A percentile compares a stretch with the other conserved stretches of the same genome.
phyloP scores from a whole-genome alignment of 1,140 invertebrate genomes.

The Dendroctonus valens region DNA sequence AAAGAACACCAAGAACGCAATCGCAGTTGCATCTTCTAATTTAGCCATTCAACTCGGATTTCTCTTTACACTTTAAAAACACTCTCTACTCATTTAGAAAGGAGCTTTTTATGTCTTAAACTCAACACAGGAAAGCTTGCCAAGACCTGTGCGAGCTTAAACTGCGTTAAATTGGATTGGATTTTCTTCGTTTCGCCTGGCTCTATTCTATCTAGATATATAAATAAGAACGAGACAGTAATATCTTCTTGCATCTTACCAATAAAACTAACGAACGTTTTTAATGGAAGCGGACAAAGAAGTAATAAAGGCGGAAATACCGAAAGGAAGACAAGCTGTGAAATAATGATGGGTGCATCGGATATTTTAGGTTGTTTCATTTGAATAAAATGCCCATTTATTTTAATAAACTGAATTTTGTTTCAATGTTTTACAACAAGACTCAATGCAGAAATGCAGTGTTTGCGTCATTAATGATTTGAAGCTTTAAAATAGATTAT shows the following conservation, averaged over 20 bases:
- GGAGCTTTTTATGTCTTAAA: conserved; percentile 18
- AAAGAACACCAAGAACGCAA: not conserved
- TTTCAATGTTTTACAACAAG: too few species aligned
- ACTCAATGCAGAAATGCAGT: too few species aligned
- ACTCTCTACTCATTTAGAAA: conserved; percentile 13
- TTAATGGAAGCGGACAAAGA: conserved; percentile 10
- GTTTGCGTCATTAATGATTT: too few species aligned
- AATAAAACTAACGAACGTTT: conserved; percentile 22
- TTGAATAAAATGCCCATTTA: too few species aligned
- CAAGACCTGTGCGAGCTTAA: conserved; percentile 22
- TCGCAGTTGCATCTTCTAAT: conserved; percentile 5
- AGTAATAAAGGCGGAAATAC: conserved; percentile 2
- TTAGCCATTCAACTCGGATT: conserved; percentile 4
- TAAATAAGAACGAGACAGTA: conserved; percentile 19
- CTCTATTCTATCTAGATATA: conserved; percentile 15
- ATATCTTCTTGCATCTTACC: conserved; percentile 17
- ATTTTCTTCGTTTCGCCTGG: conserved; percentile 16
- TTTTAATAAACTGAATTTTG: too few species aligned
- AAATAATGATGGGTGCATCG: too few species aligned
- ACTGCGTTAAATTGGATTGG: conserved; percentile 26
- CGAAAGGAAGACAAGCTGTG: too few species aligned
- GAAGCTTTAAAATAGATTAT: too few species aligned
- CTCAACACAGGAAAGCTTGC: conserved; percentile 18
- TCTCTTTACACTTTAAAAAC: conserved; percentile 10
- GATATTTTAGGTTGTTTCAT: too few species aligned